phyloP scores from a whole-genome alignment of 2,888 invertebrate genomes.

The Troides oblongomaculatus region DNA sequence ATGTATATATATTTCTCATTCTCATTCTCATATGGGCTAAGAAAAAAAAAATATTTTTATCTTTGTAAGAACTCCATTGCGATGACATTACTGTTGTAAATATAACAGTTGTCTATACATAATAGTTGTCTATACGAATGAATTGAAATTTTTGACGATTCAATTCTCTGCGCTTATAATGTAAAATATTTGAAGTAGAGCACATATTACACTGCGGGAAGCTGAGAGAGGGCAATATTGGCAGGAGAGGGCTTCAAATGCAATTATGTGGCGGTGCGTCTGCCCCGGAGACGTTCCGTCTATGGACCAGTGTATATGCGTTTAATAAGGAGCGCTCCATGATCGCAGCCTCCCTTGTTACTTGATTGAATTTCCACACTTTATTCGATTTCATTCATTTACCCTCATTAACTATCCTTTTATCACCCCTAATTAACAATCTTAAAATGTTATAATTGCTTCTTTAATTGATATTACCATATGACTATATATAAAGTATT shows the following conservation, averaged over 20 bases:
- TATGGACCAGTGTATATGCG: slow-evolving; percentile 20
- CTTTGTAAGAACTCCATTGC: too few species aligned
- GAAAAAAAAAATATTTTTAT: too few species aligned
- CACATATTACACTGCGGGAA: slow-evolving; percentile 37
- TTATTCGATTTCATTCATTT: slow-evolving; percentile 14
- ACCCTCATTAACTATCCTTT: slow-evolving; percentile 1
- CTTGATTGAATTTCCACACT: slow-evolving; percentile 28
- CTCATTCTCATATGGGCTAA: too few species aligned
- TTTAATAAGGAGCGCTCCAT: slow-evolving; percentile 26
- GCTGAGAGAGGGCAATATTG: slow-evolving; percentile 58
- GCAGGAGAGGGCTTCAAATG: slow-evolving; percentile 61
- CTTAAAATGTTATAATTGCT: neutral
- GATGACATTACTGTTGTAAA: too few species aligned
- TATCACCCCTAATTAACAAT: neutral
- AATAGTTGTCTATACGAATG: neutral
- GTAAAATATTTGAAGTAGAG: neutral
- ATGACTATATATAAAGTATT: neutral
- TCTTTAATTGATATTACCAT: neutral
- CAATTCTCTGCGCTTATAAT: neutral
- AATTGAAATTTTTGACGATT: neutral
- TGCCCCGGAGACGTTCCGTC: slow-evolving; percentile 40
- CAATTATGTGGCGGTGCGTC: slow-evolving; percentile 66
- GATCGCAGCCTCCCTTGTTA: slow-evolving; percentile 14
- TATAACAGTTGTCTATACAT: too few species aligned
- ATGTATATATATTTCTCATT: too few species aligned